These are phyloP conservation scores for Bellardia bayeri DNA, from an alignment of 2,888 invertebrate genomes.

Conservation along the genomic window DNA sequence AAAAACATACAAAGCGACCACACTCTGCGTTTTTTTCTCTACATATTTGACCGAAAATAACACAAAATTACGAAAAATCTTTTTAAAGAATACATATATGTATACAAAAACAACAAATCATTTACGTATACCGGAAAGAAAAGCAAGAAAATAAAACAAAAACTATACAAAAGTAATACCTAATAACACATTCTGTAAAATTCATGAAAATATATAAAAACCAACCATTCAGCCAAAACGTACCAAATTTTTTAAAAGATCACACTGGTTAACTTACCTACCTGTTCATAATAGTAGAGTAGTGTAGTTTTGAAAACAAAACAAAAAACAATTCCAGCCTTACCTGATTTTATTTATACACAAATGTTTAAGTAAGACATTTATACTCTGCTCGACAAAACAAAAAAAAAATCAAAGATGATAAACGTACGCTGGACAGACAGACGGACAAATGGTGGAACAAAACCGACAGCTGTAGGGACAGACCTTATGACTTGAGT, in stretches of 20 bases:
- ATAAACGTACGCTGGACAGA: neutral
- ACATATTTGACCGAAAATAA: constrained; percentile 44
- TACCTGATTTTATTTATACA: constrained; percentile 50
- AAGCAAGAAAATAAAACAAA: constrained; percentile 45
- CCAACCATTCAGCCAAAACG: constrained; percentile 35
- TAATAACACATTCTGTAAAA: constrained; percentile 67
- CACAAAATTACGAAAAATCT: constrained; percentile 59
- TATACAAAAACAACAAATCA: constrained; percentile 31
- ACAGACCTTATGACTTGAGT: constrained; percentile 33
- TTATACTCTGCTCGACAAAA: constrained; percentile 37
- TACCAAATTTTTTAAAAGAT: constrained; percentile 31
- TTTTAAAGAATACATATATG: too few relatives aligned
- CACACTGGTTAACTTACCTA: constrained; percentile 31
- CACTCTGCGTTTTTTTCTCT: constrained; percentile 43
- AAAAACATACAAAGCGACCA: constrained; percentile 51
- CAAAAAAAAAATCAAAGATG: neutral
- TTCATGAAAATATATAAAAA: constrained; percentile 42
- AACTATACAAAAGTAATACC: constrained; percentile 66
- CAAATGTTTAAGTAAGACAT: constrained; percentile 65
- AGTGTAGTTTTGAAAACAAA: neutral
- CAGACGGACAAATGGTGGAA: constrained; percentile 24
- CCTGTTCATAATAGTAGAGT: constrained; percentile 62
- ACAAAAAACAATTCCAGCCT: neutral
- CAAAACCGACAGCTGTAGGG: constrained; percentile 46
- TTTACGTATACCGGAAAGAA: constrained; percentile 68